A percentile compares a stretch with the other conserved stretches of the same genome.
Evolutionary conservation across 2,797 vertebrate species (phyloP).

Genomic region (Chaetophractus vellerosus): DNA sequence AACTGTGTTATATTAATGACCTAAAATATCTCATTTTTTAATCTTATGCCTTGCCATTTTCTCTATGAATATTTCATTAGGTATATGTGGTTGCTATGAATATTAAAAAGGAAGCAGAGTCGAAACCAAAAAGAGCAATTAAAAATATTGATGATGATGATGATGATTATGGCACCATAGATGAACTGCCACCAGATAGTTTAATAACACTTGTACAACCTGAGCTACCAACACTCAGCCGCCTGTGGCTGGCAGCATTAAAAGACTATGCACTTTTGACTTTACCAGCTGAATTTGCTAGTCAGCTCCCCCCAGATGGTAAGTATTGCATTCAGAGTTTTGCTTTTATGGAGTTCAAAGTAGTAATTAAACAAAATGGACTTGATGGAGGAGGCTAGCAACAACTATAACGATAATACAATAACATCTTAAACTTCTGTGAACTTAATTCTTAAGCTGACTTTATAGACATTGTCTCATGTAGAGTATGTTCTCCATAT

Average conservation of each 20-base stretch:
- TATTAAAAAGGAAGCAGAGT: constrained; percentile 97
- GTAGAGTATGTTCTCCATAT: neutral
- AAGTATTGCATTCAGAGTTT: constrained; percentile 73
- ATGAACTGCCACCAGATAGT: constrained; percentile 97
- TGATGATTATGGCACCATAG: constrained; percentile 91
- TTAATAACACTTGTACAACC: constrained; percentile 98
- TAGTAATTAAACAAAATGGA: constrained; percentile 55
- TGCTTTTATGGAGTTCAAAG: constrained; percentile 23
- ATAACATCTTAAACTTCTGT: constrained; percentile 39
- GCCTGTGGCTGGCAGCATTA: constrained; percentile 97
- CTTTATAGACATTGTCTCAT: neutral
- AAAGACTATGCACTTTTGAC: constrained; percentile 98
- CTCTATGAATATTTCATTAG: constrained; percentile 87
- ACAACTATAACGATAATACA: neutral
- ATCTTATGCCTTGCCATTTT: constrained; percentile 49
- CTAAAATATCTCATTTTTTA: constrained; percentile 50
- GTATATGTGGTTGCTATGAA: constrained; percentile 99
- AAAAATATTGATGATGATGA: constrained; percentile 93
- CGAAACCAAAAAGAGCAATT: constrained; percentile 91
- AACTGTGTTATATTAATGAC: neutral
- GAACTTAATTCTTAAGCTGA: neutral
- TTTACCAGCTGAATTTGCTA: constrained; percentile 97
- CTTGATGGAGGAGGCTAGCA: neutral
- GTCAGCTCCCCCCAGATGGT: constrained; percentile 98
- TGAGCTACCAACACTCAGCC: constrained; percentile 96